These are phyloP conservation scores for Bambusicola thoracicus DNA, from an alignment of 2,113 vertebrate species.

Conservation along the genomic window DNA sequence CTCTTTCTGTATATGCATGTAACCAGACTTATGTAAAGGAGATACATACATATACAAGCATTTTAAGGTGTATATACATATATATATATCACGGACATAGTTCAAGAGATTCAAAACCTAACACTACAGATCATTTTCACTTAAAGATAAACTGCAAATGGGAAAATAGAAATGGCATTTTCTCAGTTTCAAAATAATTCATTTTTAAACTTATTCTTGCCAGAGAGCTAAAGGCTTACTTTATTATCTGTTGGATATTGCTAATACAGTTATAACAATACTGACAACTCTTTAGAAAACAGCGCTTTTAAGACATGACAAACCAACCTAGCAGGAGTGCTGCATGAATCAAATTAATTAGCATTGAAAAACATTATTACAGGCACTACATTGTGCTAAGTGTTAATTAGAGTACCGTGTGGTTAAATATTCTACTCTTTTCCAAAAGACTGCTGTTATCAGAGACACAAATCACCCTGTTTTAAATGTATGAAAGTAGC, in stretches of 20 bases:
- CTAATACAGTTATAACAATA: neutral
- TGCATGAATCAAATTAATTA: constrained; percentile 51
- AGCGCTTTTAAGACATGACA: constrained; percentile 22
- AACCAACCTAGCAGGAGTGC: constrained; percentile 20
- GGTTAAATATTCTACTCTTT: neutral
- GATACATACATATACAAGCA: neutral
- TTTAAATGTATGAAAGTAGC: neutral
- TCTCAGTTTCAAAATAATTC: neutral
- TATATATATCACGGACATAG: neutral
- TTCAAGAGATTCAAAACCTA: neutral
- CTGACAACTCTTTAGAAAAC: constrained; percentile 13
- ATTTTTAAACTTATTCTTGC: constrained; percentile 29
- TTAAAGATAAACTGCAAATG: neutral
- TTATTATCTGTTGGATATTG: constrained; percentile 37
- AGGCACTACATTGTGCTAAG: constrained; percentile 34
- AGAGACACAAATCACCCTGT: constrained; percentile 33
- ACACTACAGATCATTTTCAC: neutral
- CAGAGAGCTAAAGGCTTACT: constrained; percentile 23
- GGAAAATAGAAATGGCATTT: neutral
- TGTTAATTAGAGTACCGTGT: constrained; percentile 33
- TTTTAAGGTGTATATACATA: neutral
- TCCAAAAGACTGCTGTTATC: constrained; percentile 25
- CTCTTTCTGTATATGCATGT: neutral
- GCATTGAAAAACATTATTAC: neutral
- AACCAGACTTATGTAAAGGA: neutral